Percentiles rank a stretch among this genome's conserved stretches.
Evolutionary conservation across 53 echinoderm and acorn worm species (phyloP).

Genomic region (Mesocentrotus franciscanus): DNA sequence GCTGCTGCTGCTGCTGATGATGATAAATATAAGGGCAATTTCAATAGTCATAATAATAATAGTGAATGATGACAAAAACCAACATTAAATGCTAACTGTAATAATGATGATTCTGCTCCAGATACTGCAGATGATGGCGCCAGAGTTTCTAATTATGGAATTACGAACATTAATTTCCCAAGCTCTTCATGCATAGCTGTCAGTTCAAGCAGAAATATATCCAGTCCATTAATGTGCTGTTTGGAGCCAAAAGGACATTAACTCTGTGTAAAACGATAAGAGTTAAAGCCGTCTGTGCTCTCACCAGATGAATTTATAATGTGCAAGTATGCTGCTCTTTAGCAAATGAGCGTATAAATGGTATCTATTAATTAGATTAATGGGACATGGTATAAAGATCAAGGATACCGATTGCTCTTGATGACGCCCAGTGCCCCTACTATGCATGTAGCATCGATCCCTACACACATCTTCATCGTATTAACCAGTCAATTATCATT

Average conservation of each 20-base stretch:
- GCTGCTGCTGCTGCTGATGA: too few relatives aligned
- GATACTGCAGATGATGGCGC: too few relatives aligned
- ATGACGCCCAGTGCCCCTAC: background rate
- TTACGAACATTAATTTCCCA: too few relatives aligned
- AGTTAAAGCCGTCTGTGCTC: too few relatives aligned
- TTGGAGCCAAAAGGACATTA: background rate
- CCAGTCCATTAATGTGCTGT: background rate
- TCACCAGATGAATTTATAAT: too few relatives aligned
- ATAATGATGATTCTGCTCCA: too few relatives aligned
- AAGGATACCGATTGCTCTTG: background rate
- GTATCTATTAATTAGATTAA: slow-evolving; percentile 11
- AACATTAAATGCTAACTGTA: too few relatives aligned
- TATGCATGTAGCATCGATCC: background rate
- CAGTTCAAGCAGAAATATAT: background rate
- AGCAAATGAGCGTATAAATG: slow-evolving; percentile 28
- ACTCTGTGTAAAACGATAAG: background rate
- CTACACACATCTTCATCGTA: background rate
- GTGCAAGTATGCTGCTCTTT: background rate
- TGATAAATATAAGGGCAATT: too few relatives aligned
- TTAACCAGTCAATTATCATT: background rate
- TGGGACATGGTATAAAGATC: background rate
- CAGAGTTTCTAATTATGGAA: too few relatives aligned
- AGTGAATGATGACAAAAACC: too few relatives aligned
- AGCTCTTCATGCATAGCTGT: background rate
- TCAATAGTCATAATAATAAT: too few relatives aligned